A percentile compares a stretch with the other conserved stretches of the same genome.
Evolutionary conservation across 2,113 vertebrate species (phyloP).

Genomic region (Craseonycteris thonglongyai): DNA sequence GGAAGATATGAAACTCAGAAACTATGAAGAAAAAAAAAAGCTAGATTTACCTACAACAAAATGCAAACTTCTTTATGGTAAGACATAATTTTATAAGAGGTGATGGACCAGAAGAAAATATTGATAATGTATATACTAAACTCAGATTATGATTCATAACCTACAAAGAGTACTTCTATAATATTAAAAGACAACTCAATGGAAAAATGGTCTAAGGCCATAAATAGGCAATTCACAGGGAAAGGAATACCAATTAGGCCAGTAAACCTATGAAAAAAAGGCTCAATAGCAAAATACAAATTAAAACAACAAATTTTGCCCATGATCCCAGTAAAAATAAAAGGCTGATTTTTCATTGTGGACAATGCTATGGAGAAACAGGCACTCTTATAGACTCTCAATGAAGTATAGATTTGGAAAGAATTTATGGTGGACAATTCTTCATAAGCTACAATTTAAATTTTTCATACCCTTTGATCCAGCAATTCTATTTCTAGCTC

Average conservation of each 20-base stretch:
- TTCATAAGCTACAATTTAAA: neutral
- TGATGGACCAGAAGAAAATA: neutral
- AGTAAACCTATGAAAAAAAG: neutral
- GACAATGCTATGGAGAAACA: neutral
- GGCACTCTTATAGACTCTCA: neutral
- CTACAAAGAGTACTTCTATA: neutral
- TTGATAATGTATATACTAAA: neutral
- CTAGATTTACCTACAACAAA: neutral
- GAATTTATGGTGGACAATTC: neutral
- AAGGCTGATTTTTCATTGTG: neutral
- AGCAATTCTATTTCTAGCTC: neutral
- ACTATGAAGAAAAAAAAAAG: neutral
- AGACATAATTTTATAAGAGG: neutral
- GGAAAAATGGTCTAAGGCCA: neutral
- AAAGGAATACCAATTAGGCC: neutral
- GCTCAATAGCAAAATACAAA: neutral
- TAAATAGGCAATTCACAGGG: neutral
- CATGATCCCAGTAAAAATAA: neutral
- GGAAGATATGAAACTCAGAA: neutral
- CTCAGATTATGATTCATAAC: neutral
- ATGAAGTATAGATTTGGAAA: neutral
- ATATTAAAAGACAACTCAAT: neutral
- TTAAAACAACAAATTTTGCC: neutral
- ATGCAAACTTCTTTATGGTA: neutral
- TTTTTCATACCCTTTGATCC: neutral